Percentiles rank a stretch among this genome's conserved stretches.
phyloP scores from a whole-genome alignment of 2,113 vertebrate genomes.

The Mesitornis unicolor region DNA sequence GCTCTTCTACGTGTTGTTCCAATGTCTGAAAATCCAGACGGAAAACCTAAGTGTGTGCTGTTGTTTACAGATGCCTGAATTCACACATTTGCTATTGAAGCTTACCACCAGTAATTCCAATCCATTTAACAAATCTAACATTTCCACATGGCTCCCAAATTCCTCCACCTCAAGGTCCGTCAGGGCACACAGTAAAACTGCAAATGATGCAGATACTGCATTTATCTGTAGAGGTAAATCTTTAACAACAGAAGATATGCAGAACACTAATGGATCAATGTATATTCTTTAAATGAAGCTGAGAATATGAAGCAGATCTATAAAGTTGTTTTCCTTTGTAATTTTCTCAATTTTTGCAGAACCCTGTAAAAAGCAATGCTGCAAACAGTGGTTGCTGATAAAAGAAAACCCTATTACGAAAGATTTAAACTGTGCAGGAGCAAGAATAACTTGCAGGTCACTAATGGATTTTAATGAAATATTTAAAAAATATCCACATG shows the following conservation, averaged over 20 bases:
- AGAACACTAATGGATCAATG: background rate
- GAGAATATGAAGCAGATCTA: background rate
- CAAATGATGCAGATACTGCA: background rate
- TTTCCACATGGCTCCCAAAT: background rate
- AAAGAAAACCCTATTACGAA: background rate
- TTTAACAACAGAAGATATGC: background rate
- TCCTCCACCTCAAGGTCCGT: background rate
- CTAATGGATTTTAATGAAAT: background rate
- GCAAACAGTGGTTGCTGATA: background rate
- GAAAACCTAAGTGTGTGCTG: background rate
- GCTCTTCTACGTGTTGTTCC: background rate
- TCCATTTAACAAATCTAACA: background rate
- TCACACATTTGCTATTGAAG: background rate
- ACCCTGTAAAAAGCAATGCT: background rate
- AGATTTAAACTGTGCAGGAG: background rate
- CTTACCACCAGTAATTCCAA: background rate
- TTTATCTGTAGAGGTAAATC: background rate
- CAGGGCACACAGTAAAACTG: background rate
- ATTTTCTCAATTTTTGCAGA: background rate
- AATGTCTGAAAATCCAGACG: background rate
- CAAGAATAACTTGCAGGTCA: background rate
- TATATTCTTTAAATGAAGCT: background rate
- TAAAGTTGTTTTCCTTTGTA: background rate
- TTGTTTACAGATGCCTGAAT: background rate
- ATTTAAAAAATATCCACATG: background rate